Percentiles rank a stretch among this genome's conserved stretches.
Evolutionary conservation across 2,888 invertebrate species (phyloP).

Genomic region (Dione juno): DNA sequence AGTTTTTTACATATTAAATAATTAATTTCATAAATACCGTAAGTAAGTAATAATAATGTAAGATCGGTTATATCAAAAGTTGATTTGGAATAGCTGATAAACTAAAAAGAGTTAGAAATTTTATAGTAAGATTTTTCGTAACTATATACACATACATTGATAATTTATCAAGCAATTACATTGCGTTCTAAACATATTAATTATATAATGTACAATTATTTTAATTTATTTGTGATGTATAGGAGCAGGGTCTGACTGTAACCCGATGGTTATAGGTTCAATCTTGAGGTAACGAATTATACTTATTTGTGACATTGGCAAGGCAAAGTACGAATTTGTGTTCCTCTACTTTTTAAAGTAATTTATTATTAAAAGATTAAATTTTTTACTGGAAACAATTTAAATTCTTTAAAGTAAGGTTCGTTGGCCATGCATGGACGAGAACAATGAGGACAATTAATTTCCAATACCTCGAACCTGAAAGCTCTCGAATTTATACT

Average conservation of each 20-base stretch:
- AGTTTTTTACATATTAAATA: not conserved
- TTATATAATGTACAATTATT: too few relatives aligned
- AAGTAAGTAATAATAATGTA: not conserved
- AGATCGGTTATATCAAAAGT: not conserved
- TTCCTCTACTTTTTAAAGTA: too few relatives aligned
- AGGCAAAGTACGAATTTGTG: too few relatives aligned
- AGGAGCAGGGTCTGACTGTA: too few relatives aligned
- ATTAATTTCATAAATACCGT: not conserved
- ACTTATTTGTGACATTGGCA: too few relatives aligned
- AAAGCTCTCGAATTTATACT: conserved; percentile 18
- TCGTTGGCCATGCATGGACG: not conserved
- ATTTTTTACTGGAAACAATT: too few relatives aligned
- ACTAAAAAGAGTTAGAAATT: not conserved
- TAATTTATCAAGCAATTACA: not conserved
- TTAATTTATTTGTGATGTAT: too few relatives aligned
- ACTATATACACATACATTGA: too few relatives aligned
- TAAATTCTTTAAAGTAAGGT: conserved; percentile 6
- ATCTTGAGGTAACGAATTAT: too few relatives aligned
- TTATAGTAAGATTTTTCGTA: not conserved
- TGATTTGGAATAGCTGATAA: not conserved
- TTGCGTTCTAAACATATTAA: not conserved
- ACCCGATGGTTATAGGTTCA: too few relatives aligned
- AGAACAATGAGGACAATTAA: conserved; percentile 20
- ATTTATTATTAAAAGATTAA: too few relatives aligned
- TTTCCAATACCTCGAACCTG: conserved; percentile 10